Base-by-base conservation (phyloP, 2,113 vertebrate genomes). In the Scomber japonicus region DNA sequence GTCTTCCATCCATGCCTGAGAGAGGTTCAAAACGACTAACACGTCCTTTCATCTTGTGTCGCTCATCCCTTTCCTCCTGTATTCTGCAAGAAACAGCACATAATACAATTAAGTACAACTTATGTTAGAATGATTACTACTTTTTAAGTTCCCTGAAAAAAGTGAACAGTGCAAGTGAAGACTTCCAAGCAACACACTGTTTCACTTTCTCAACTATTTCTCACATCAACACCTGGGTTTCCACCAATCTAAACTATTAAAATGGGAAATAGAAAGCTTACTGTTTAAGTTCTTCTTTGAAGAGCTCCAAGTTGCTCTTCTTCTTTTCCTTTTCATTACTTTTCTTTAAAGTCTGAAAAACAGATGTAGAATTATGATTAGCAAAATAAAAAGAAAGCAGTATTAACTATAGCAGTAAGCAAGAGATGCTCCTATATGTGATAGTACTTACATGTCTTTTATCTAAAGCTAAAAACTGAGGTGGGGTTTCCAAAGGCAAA, bases 251-350 rank as follows among this genome's bases (percentile, higher is more conserved):
- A 9, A 69, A 71, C 4, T 55, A 51, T 10, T 35, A 10, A 16
- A 16, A 21, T 45, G 27, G 10, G 24, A 27, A 27, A 27, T 27
- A 3, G 24, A 27, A 83, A 14, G 93, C 97, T 94, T 95, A 99
- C 98, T 99, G 97, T 90, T 99, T 99, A 53, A 99, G 91, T 92
- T 99, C 98, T 95, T 99, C 98, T 94, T 99, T 99, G 82, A 99
- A 99, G 66, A 99, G 97, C 88, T 99, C 98, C 94, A 99, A 93
- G 92, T 99, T 99, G 88, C 98, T 99, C 93, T 99, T 99, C 93
- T 99, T 99, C 96, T 99, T 99, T 93, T 99, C 98, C 88, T 99
- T 99, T 89, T 99, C 98, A 81, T 0, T 90, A 11, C 75, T 91
- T 91, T 98, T 99, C 94, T 99, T 99, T 79, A 94, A 80, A 86